Percentiles rank a stretch among this genome's conserved stretches.
phyloP scores from a whole-genome alignment of 2,888 invertebrate genomes.

The Ctenicera cuprea region DNA sequence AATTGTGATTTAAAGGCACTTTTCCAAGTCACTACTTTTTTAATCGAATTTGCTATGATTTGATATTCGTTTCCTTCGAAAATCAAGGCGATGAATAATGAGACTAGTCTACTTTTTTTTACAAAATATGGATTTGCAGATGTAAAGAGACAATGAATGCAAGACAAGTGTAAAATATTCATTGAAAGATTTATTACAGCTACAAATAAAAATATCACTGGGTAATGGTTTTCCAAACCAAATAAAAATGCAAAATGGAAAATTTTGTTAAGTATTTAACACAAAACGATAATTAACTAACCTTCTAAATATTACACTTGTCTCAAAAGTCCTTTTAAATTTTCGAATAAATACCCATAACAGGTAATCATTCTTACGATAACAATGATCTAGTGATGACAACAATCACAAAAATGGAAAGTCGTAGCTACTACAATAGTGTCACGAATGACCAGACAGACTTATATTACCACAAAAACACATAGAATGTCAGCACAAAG shows the following conservation, averaged over 20 bases:
- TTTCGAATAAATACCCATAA: not conserved
- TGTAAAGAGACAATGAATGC: too few species aligned
- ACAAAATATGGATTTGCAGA: too few species aligned
- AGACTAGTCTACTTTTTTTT: too few species aligned
- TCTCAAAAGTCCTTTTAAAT: not conserved
- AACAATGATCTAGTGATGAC: too few species aligned
- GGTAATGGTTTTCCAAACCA: too few species aligned
- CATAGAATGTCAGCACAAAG: conserved; percentile 20
- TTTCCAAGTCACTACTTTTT: conserved; percentile 3
- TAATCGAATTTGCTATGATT: not conserved
- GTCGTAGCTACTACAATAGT: not conserved
- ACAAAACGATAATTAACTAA: too few species aligned
- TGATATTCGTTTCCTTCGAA: not conserved
- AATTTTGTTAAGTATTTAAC: too few species aligned
- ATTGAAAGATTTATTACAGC: too few species aligned
- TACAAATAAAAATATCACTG: too few species aligned
- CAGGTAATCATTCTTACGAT: too few species aligned
- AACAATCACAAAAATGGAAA: conserved; percentile 21
- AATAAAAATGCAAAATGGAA: too few species aligned
- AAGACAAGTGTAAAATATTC: too few species aligned
- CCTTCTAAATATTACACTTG: not conserved
- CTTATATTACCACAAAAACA: conserved; percentile 27
- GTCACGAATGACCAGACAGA: conserved; percentile 4
- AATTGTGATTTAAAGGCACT: not conserved
- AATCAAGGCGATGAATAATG: not conserved